Evolutionary conservation across 2,888 invertebrate species (phyloP), one percentile per base, ranked within the genome.

Genomic region (Agrochola macilenta): DNA sequence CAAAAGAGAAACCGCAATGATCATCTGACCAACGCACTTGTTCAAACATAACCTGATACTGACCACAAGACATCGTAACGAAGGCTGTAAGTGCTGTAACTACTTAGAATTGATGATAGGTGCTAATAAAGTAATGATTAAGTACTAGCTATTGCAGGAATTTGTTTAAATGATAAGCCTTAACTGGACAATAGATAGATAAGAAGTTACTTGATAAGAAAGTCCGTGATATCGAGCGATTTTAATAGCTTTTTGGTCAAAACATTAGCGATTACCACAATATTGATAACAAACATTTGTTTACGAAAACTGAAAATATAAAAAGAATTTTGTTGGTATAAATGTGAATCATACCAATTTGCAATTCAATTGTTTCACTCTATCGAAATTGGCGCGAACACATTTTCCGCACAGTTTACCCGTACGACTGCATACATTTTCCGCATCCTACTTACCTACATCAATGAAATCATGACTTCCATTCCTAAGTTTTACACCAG

Each of bases 31-130:
- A 77, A 58, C 60, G 54, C 60, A 73, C 63, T 77, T 68, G 82
- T 84, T 86, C 61, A 79, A 82, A 76, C 76, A 79, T 76, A 82
- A 85, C 74, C 43, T 76, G 81, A 85, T 84, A 70, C 87, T 68
- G 69, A 88, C 88, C 88, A 81, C 88, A 88, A 82, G 60, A 26
- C 63, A 74, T 68, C 7, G 54, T 71, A 61, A 39, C 23, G 84
- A 87, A 85, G 88, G 88, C 73, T 88, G 23, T 52, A 52, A 5
- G 35, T 76, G 88, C 73, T 86, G n/a, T 49, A 49, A 7, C 26
- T 76, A 54, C 39, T n/a, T 61, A 39, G 54, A 57, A 70, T 26
- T 63, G 46, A 75, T 57, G 43, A 65, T 79, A 66, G 17, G 63
- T 60, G 63, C 43, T 66, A 71, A 85, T 83, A 72, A 80, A 78